Conservation (phyloP, 1,140 invertebrate genomes). For the Triops cancriformis region DNA sequence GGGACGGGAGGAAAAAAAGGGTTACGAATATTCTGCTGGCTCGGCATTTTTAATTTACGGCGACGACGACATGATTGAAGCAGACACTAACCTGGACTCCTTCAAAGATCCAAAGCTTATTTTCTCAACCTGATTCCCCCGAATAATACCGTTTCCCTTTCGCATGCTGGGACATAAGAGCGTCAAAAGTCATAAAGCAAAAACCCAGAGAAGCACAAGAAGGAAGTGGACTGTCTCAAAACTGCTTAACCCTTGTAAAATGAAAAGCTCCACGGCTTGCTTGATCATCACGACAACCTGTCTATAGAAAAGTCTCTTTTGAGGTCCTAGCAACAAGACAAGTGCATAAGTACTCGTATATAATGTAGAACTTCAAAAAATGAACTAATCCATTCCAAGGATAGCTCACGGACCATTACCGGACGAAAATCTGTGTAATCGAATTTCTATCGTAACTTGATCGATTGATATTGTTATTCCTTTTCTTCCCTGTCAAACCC, state of each 20-base stretch:
- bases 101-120: background rate
- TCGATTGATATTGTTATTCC: background rate
- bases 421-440: background rate
- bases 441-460: background rate
- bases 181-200: background rate
- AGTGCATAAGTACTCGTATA: too few species aligned
- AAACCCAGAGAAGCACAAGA: background rate
- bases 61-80: background rate
- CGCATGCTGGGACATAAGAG: background rate
- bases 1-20: background rate
- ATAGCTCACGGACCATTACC: too few species aligned
- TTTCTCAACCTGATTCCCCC: constrained; percentile 9
- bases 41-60: background rate
- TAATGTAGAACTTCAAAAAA: too few species aligned
- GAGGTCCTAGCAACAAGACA: background rate
- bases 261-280: constrained; percentile 8
- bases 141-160: background rate
- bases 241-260: constrained; percentile 1
- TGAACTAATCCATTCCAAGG: too few species aligned
- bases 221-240: background rate
- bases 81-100: background rate
- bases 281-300: background rate
- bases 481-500: background rate
- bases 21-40: constrained; percentile 1
- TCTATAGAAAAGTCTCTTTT: background rate